Percentiles rank a stretch among this genome's conserved stretches.
Evolutionary conservation across 1,140 invertebrate species (phyloP).

Genomic region (Drosophila tropicalis): DNA sequence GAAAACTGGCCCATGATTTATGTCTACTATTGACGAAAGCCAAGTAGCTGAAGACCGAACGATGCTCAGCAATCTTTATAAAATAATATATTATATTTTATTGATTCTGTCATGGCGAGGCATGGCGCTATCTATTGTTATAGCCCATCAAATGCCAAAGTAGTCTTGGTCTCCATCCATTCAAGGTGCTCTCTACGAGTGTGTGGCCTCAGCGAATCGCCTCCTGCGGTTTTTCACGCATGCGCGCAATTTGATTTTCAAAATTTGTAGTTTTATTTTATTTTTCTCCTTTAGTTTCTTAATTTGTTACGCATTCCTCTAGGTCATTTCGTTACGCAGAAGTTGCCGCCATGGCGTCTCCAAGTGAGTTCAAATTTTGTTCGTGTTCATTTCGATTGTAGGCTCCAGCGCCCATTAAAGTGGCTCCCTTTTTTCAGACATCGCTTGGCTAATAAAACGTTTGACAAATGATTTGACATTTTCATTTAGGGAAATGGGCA

Average conservation of each 20-base stretch:
- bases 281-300: constrained; percentile 17
- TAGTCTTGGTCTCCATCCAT: constrained; percentile 32
- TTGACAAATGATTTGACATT: constrained; percentile 79
- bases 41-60: constrained; percentile 36
- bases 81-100: constrained; percentile 25
- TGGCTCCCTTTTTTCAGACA: constrained; percentile 7
- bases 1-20: constrained; percentile 70
- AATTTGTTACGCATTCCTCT: constrained; percentile 71
- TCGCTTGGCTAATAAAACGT: constrained; percentile 64
- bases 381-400: constrained; percentile 52
- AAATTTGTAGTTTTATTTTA: constrained; percentile 5
- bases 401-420: constrained; percentile 32
- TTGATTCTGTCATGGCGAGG: constrained; percentile 16
- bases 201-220: constrained; percentile 42
- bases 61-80: constrained; percentile 5
- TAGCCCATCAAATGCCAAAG: constrained; percentile 4
- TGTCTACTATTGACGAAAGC: constrained; percentile 65
- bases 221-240: constrained; percentile 74
- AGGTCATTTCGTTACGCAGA: constrained; percentile 68
- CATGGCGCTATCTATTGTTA: constrained; percentile 25
- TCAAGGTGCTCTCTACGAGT: constrained; percentile 3
- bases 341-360: constrained; percentile 27
- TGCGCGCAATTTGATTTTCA: constrained; percentile 56
- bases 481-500: constrained; percentile 68
- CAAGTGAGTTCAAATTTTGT: constrained; percentile 55